Conservation (phyloP, 2,888 invertebrate genomes). For the Nymphalis urticae region DNA sequence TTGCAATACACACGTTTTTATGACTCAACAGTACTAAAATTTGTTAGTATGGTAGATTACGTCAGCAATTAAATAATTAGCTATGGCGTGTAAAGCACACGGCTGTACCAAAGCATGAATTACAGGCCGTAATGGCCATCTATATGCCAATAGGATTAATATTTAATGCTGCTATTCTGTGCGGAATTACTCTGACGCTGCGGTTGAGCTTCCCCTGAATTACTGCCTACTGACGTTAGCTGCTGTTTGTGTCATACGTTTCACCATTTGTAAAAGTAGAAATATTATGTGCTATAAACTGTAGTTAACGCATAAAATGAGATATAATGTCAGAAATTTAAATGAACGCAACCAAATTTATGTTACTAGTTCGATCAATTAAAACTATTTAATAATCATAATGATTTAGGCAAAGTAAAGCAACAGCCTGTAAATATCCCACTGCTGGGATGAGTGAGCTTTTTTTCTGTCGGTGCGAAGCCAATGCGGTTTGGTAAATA, state of each 20-base stretch:
- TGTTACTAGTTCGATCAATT: neutral
- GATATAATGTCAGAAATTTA: neutral
- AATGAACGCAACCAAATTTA: neutral
- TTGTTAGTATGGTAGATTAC: slow-evolving; percentile 13
- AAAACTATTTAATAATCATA: neutral
- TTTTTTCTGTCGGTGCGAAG: too few relatives aligned
- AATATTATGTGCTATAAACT: slow-evolving; percentile 24
- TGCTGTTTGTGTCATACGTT: slow-evolving; percentile 56
- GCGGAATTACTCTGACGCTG: slow-evolving; percentile 70
- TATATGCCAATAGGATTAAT: slow-evolving; percentile 77
- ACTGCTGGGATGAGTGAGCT: too few relatives aligned
- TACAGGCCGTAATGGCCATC: slow-evolving; percentile 67
- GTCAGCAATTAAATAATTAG: slow-evolving; percentile 59
- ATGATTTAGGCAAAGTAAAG: neutral
- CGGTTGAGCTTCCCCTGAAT: slow-evolving; percentile 70
- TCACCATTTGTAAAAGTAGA: slow-evolving; percentile 45
- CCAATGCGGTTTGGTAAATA: too few relatives aligned
- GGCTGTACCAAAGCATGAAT: slow-evolving; percentile 58
- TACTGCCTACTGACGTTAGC: slow-evolving; percentile 65
- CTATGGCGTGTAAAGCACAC: slow-evolving; percentile 53
- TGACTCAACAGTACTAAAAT: neutral
- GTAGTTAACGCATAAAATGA: neutral
- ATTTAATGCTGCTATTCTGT: slow-evolving; percentile 75
- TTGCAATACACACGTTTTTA: neutral
- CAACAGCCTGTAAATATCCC: too few relatives aligned